Evolutionary conservation across 2,113 vertebrate species (phyloP).

Genomic region (Opisthocomus hoazin): DNA sequence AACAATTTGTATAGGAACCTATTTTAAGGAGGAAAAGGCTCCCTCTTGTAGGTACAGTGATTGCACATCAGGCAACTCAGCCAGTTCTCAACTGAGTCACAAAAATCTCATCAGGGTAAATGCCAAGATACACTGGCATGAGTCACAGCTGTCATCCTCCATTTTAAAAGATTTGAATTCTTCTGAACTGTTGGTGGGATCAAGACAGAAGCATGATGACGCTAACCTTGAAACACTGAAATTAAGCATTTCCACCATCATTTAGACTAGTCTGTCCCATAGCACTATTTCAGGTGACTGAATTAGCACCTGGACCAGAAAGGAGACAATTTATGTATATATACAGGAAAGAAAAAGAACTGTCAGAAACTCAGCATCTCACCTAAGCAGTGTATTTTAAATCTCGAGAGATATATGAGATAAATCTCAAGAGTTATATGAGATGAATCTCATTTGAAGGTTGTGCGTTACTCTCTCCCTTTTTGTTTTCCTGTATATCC

Average conservation of each 20-base stretch:
- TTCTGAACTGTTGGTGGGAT: background rate
- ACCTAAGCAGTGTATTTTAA: background rate
- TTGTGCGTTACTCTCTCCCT: background rate
- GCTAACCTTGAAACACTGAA: background rate
- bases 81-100: background rate
- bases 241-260: background rate
- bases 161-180: background rate
- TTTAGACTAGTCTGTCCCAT: background rate
- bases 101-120: background rate
- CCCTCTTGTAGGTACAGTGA: background rate
- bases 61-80: background rate
- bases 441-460: background rate
- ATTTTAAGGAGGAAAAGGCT: background rate
- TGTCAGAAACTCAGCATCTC: background rate
- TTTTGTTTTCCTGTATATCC: background rate
- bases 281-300: background rate
- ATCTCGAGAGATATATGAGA: background rate
- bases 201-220: background rate
- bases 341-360: background rate
- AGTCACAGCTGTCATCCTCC: background rate
- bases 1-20: background rate
- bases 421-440: background rate
- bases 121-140: background rate
- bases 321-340: background rate
- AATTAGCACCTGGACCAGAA: background rate